These are phyloP conservation scores for Ylistrum balloti DNA, from an alignment of 1,140 invertebrate species.

Conservation along the genomic window DNA sequence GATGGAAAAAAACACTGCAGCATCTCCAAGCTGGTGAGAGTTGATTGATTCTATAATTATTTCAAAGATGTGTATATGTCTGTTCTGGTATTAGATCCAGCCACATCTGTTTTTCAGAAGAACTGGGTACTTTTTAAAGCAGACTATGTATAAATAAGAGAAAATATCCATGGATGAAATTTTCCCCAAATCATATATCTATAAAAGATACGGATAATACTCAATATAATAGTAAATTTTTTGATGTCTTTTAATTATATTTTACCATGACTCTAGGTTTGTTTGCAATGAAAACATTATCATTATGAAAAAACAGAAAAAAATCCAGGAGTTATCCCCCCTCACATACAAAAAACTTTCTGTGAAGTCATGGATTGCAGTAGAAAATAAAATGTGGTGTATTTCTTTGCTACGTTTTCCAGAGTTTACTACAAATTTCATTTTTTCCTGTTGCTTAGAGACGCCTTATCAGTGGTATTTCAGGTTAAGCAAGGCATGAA, in stretches of 20 bases:
- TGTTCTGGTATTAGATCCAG: background rate
- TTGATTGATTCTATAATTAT: no score
- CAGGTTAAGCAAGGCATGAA: background rate
- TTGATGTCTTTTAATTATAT: no score
- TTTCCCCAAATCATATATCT: no score
- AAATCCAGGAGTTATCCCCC: background rate
- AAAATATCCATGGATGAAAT: no score
- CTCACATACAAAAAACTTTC: background rate
- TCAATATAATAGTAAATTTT: no score
- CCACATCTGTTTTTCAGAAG: background rate
- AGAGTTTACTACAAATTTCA: background rate
- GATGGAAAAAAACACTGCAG: background rate
- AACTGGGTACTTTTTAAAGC: no score
- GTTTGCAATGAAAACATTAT: no score
- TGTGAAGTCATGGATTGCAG: background rate
- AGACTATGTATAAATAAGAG: no score
- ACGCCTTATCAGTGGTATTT: constrained; percentile 6
- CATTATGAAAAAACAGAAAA: no score
- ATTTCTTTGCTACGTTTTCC: background rate
- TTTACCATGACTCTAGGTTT: no score
- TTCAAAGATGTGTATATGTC: background rate
- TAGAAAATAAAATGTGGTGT: background rate
- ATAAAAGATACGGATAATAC: no score
- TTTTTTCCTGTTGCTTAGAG: background rate
- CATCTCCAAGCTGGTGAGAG: background rate